Percentiles rank a stretch among this genome's conserved stretches.
Evolutionary conservation across 2,888 invertebrate species (phyloP).

Genomic region (Hirtodrosophila histrioides): DNA sequence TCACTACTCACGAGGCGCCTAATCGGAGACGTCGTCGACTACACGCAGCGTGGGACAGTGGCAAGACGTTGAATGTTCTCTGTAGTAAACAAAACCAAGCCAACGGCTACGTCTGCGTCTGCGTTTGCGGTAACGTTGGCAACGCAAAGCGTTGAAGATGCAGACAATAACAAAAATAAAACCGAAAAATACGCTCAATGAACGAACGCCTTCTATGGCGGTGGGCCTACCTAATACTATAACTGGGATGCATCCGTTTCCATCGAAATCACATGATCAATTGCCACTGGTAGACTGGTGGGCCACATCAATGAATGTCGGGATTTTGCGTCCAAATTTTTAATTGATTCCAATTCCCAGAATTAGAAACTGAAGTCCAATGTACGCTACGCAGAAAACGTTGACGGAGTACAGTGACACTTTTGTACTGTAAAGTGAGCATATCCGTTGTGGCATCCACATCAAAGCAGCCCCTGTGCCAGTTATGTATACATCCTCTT

Average conservation of each 20-base stretch:
- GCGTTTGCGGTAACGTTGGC: constrained; percentile 50
- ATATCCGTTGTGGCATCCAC: constrained; percentile 56
- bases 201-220: background rate
- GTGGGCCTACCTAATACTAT: background rate
- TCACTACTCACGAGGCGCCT: constrained; percentile 51
- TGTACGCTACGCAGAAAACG: constrained; percentile 13
- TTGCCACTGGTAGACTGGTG: background rate
- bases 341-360: constrained; percentile 71
- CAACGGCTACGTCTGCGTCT: constrained; percentile 19
- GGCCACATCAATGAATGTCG: constrained; percentile 23
- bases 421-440: constrained; percentile 59
- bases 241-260: constrained; percentile 16
- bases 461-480: constrained; percentile 18
- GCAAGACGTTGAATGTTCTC: constrained; percentile 37
- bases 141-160: constrained; percentile 41
- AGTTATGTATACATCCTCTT: constrained; percentile 8
- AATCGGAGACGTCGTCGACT: constrained; percentile 28
- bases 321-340: constrained; percentile 32
- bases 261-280: constrained; percentile 56
- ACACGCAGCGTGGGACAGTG: constrained; percentile 12
- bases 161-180: constrained; percentile 46
- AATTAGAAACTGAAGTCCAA: constrained; percentile 75
- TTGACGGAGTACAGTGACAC: constrained; percentile 6
- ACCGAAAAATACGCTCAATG: background rate
- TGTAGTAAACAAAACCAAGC: constrained; percentile 63